Base-by-base conservation (phyloP, 2,888 invertebrate species). In the Oeneis ivallda region DNA sequence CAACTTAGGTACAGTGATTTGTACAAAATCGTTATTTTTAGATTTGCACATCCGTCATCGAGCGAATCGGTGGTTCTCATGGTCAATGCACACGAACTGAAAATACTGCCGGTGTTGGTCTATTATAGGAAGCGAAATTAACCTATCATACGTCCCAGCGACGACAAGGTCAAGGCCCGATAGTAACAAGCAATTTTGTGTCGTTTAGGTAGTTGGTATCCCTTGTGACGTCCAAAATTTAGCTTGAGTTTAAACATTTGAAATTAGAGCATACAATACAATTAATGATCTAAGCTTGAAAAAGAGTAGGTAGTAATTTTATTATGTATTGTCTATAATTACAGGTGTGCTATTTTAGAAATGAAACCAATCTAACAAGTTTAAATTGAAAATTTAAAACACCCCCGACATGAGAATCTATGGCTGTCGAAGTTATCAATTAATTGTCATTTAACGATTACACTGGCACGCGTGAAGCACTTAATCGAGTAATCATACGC, bases 101-200 rank as follows among this genome's bases (percentile, higher is more conserved):
- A 59, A 62, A 63, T 65, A 67, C 59, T 67, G 59, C 56, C 50
- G 62, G 37, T 49, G 61, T 52, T 50, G 50, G 61, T 61, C 52
- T 45, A 49, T 26, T 64, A 65, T 68, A 71, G 69, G 72, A 72
- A 71, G 68, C 66, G 54, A 59, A 71, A 67, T 69, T 68, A 68
- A 69, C 60, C 65, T 70, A 63, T 64, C 66, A 69, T 66, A 62
- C 64, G 59, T 63, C 65, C 64, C 65, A 63, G 64, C 69, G 64
- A 66, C 32, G 45, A 41, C 71, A 72, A 71, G 72, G 71, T 64
- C 72, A 69, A 69, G 67, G 68, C 56, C 56, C 59, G 65, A 65
- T 62, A 63, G 66, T 69, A 67, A 67, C 64, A 57, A 58, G 41
- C 49, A 52, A 58, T 53, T 67, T 49, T 62, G 54, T 62, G 47